These are phyloP conservation scores for Patiria pectinifera DNA, from an alignment of 53 echinoderm and acorn worm species.

Conservation along the genomic window DNA sequence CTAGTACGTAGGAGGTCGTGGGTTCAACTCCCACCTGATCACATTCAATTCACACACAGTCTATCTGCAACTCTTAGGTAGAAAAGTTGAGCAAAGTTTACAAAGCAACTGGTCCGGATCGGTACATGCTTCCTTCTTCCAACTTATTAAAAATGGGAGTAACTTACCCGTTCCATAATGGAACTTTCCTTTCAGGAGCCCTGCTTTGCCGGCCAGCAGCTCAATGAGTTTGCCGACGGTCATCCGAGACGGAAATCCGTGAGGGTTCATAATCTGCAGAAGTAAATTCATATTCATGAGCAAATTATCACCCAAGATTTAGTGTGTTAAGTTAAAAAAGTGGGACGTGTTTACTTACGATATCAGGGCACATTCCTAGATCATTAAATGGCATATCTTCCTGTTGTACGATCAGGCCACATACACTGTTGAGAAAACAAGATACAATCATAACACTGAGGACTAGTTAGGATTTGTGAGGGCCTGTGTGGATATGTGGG, in stretches of 20 bases:
- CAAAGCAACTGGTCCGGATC: too few species aligned
- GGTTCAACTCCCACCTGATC: too few species aligned
- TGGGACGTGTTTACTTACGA: conserved; percentile 68
- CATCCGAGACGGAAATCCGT: conserved; percentile 99
- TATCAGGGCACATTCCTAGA: conserved; percentile 94
- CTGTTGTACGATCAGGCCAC: conserved; percentile 95
- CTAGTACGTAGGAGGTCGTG: too few species aligned
- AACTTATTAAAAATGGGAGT: too few species aligned
- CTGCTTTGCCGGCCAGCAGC: conserved; percentile 95
- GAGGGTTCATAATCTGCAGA: conserved; percentile 95
- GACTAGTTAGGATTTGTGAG: too few species aligned
- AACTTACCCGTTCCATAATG: conserved; percentile 94
- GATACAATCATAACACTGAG: not conserved
- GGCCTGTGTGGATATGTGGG: not conserved
- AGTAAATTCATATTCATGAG: not conserved
- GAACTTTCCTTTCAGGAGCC: conserved; percentile 92
- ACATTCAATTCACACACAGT: too few species aligned
- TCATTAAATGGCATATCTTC: conserved; percentile 99
- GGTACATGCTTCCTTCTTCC: too few species aligned
- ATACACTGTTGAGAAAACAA: conserved; percentile 78
- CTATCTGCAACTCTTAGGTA: too few species aligned
- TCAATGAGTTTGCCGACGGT: conserved; percentile 99
- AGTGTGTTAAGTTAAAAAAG: not conserved
- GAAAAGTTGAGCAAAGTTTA: not conserved
- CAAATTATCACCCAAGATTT: not conserved